Percentiles rank a stretch among this genome's conserved stretches.
These are phyloP conservation scores for Alfaro cultratus DNA, from an alignment of 2,797 vertebrate species.

Conservation along the genomic window DNA sequence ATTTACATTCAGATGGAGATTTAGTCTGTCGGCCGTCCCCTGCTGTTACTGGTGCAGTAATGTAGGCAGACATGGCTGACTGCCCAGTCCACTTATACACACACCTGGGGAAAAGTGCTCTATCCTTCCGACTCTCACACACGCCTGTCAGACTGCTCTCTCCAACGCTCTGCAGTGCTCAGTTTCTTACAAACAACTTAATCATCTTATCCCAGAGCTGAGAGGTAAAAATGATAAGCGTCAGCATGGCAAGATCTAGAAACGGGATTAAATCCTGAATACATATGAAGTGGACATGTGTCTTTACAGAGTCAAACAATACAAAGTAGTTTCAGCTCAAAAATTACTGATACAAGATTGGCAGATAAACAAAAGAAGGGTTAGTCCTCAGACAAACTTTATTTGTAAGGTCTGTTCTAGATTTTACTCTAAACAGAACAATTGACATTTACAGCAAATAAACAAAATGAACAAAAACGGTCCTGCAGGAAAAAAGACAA, in stretches of 20 bases:
- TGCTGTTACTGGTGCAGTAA: constrained; percentile 78
- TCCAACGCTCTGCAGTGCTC: constrained; percentile 18
- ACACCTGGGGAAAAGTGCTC: constrained; percentile 77
- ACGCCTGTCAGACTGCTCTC: constrained; percentile 58
- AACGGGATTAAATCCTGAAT: constrained; percentile 53
- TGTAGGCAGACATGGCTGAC: constrained; percentile 78
- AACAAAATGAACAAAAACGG: constrained; percentile 12
- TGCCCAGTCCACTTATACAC: constrained; percentile 76
- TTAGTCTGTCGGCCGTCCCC: constrained; percentile 75
- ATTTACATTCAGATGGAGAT: constrained; percentile 80
- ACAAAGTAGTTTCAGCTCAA: constrained; percentile 76
- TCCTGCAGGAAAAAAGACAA: constrained; percentile 5
- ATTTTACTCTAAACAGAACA: constrained; percentile 23
- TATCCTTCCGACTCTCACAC: constrained; percentile 61
- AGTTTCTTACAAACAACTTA: constrained; percentile 56
- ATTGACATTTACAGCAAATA: constrained; percentile 27
- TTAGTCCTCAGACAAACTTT: constrained; percentile 29
- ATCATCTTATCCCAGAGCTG: constrained; percentile 65
- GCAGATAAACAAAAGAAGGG: constrained; percentile 26
- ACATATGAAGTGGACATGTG: constrained; percentile 18
- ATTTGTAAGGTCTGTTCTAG: background rate
- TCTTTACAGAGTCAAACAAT: constrained; percentile 37
- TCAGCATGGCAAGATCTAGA: constrained; percentile 38
- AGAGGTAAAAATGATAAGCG: constrained; percentile 58
- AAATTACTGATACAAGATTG: constrained; percentile 59